phyloP scores from a whole-genome alignment of 2,797 vertebrate species.

The Leptodactylus fallax region DNA sequence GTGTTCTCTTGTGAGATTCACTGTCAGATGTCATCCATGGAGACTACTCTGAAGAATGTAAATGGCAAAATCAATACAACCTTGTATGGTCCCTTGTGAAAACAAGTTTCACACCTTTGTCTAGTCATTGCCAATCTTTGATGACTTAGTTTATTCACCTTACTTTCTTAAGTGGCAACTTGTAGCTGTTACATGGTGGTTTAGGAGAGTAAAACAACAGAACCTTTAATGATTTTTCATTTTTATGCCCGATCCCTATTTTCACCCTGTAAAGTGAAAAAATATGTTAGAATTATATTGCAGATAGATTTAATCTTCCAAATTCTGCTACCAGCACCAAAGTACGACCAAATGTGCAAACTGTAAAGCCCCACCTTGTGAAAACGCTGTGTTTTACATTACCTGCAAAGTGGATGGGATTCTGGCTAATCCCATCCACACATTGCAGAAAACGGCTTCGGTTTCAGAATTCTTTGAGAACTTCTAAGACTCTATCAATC shows the following conservation, averaged over 20 bases:
- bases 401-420: no score
- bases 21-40: constrained; percentile 20
- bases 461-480: no score
- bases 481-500: no score
- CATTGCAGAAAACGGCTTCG: no score
- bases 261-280: background rate
- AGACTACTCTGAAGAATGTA: constrained; percentile 7
- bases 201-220: background rate
- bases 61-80: constrained; percentile 5
- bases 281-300: background rate
- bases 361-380: no score
- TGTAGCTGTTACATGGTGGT: background rate
- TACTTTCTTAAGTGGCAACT: background rate
- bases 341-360: background rate
- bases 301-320: background rate
- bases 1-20: background rate
- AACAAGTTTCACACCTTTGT: background rate
- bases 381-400: no score
- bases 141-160: constrained; percentile 11
- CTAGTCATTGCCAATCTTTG: background rate
- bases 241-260: background rate
- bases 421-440: no score
- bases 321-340: background rate
- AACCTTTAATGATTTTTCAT: background rate
- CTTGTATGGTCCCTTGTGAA: background rate